Evolutionary conservation across 1,140 invertebrate species (phyloP).

Genomic region (Phthorimaea operculella): DNA sequence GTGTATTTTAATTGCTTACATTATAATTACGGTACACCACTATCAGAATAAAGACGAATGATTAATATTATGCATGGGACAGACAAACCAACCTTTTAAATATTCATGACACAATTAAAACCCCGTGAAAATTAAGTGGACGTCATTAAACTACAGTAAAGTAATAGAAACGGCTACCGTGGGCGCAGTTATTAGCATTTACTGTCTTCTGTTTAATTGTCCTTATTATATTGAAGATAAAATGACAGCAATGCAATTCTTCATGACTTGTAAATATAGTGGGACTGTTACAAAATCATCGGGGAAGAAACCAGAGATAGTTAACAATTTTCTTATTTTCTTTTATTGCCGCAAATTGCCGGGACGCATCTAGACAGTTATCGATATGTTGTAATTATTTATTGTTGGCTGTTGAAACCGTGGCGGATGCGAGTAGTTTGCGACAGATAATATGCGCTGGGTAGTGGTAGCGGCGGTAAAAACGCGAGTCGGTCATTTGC

Average conservation of each 20-base stretch:
- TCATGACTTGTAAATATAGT: too few relatives aligned
- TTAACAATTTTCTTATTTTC: constrained; percentile 16
- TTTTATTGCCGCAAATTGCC: constrained; percentile 26
- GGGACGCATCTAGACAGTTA: constrained; percentile 36
- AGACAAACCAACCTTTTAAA: constrained; percentile 24
- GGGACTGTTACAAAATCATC: too few relatives aligned
- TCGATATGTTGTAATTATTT: constrained; percentile 59
- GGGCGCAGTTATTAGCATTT: constrained; percentile 18
- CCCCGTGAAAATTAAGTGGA: constrained; percentile 12
- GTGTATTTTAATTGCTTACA: constrained; percentile 29
- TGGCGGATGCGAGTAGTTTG: constrained; percentile 61
- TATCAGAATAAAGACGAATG: constrained; percentile 18
- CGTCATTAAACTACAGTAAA: constrained; percentile 1
- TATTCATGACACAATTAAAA: constrained; percentile 37
- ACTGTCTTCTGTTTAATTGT: constrained; percentile 16
- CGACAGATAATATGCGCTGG: constrained; percentile 49
- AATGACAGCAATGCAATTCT: not conserved
- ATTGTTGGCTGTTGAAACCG: constrained; percentile 47
- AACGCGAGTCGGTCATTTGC: constrained; percentile 58
- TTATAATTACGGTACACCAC: constrained; percentile 22
- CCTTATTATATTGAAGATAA: constrained; percentile 12
- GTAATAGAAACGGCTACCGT: not conserved
- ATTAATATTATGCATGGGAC: constrained; percentile 1
- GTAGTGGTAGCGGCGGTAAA: constrained; percentile 50
- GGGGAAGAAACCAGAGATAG: too few relatives aligned